Conservation (phyloP, 2,113 vertebrate species). For the Notarius lentiginosus region DNA sequence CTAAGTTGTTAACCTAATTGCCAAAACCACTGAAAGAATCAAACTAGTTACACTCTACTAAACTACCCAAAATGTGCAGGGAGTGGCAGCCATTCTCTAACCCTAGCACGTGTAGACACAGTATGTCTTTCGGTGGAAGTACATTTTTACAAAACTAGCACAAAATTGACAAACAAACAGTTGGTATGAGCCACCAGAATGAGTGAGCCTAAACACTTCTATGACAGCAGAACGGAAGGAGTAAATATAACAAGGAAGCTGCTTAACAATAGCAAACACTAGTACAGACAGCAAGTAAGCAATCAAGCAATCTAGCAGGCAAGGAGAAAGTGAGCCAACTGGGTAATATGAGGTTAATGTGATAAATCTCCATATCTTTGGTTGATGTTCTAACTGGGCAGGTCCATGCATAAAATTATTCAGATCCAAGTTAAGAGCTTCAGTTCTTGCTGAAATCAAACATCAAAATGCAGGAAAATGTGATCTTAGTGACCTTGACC, state of each 20-base stretch:
- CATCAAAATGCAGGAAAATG: not conserved
- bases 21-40: not conserved
- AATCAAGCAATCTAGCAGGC: not conserved
- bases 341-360: not conserved
- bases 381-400: not conserved
- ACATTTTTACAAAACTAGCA: not conserved
- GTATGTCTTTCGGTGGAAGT: not conserved
- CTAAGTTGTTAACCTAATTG: not conserved
- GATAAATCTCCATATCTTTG: not conserved
- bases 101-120: not conserved
- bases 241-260: conserved; percentile 1
- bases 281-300: not conserved
- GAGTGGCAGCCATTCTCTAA: not conserved
- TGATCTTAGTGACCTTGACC: not conserved
- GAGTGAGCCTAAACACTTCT: not conserved
- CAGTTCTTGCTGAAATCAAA: not conserved
- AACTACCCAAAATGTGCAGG: not conserved
- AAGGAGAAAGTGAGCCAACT: not conserved
- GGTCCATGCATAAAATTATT: not conserved
- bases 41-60: not conserved
- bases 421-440: not conserved
- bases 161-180: not conserved
- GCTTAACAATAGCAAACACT: not conserved
- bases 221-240: not conserved
- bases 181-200: not conserved